phyloP scores from a whole-genome alignment of 2,888 invertebrate genomes.

The Leptopilina myrica region DNA sequence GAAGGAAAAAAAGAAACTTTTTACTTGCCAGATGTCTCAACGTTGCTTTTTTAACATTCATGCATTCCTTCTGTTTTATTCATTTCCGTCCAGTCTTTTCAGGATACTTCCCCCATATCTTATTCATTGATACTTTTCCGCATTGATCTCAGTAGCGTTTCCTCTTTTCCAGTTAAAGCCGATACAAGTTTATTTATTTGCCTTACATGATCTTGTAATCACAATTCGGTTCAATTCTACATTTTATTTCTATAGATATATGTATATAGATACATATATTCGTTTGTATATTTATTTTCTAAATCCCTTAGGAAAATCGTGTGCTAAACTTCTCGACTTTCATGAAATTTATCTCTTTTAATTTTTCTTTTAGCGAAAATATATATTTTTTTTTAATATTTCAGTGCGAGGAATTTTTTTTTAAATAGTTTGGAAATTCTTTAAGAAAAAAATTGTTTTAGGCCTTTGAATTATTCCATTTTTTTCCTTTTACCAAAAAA shows the following conservation, averaged over 20 bases:
- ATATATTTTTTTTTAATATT: too few relatives aligned
- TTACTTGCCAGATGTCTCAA: constrained; percentile 38
- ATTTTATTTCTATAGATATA: not conserved
- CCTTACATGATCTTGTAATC: constrained; percentile 31
- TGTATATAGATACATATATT: not conserved
- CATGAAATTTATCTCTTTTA: too few relatives aligned
- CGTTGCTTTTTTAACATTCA: constrained; percentile 52
- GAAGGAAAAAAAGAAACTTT: constrained; percentile 13
- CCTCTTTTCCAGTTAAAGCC: constrained; percentile 11
- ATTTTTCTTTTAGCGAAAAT: too few relatives aligned
- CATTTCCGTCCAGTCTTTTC: constrained; percentile 54
- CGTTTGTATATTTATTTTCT: not conserved
- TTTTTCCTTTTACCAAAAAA: too few relatives aligned
- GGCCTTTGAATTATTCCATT: too few relatives aligned
- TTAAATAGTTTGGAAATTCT: too few relatives aligned
- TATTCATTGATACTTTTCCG: constrained; percentile 58
- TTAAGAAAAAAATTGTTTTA: too few relatives aligned
- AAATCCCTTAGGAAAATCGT: not conserved
- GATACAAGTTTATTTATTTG: constrained; percentile 24
- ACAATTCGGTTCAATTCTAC: not conserved
- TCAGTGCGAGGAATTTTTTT: too few relatives aligned
- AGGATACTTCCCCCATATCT: constrained; percentile 53
- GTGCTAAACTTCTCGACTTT: too few relatives aligned
- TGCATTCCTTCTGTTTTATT: constrained; percentile 60
- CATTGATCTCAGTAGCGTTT: constrained; percentile 42